A percentile compares a stretch with the other conserved stretches of the same genome.
Conservation (phyloP, 2,113 vertebrate species). For the Periophthalmus modestus region DNA sequence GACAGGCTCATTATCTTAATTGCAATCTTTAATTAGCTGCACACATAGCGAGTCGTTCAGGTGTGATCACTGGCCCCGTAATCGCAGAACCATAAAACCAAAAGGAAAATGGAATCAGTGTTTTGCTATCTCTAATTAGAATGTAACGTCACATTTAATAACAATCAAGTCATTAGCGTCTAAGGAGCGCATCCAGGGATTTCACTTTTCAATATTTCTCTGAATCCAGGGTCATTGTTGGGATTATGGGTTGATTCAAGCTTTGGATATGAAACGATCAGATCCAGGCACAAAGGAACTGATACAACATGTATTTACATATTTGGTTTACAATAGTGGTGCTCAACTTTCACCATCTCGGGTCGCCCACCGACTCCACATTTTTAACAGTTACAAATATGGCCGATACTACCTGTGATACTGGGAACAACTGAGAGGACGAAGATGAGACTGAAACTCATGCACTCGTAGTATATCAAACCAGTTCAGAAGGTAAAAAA, state of each 20-base stretch:
- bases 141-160: slow-evolving; percentile 74
- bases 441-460: too few relatives aligned
- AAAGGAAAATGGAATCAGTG: slow-evolving; percentile 71
- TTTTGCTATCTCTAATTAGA: slow-evolving; percentile 76
- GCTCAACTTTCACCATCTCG: too few relatives aligned
- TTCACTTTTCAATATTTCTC: slow-evolving; percentile 43
- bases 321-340: too few relatives aligned
- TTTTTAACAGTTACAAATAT: too few relatives aligned
- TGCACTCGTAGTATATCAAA: too few relatives aligned
- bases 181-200: slow-evolving; percentile 29
- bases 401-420: too few relatives aligned
- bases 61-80: slow-evolving; percentile 72
- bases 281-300: slow-evolving; percentile 31
- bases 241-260: slow-evolving; percentile 57
- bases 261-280: slow-evolving; percentile 40
- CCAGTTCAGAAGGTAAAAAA: too few relatives aligned
- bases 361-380: too few relatives aligned
- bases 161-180: slow-evolving; percentile 69
- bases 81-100: slow-evolving; percentile 63
- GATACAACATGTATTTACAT: not conserved
- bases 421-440: too few relatives aligned
- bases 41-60: slow-evolving; percentile 57
- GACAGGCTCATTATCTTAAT: slow-evolving; percentile 72
- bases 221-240: slow-evolving; percentile 64
- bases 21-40: slow-evolving; percentile 73